These are phyloP conservation scores for Noctilio leporinus DNA, from an alignment of 2,113 vertebrate species.

Conservation along the genomic window DNA sequence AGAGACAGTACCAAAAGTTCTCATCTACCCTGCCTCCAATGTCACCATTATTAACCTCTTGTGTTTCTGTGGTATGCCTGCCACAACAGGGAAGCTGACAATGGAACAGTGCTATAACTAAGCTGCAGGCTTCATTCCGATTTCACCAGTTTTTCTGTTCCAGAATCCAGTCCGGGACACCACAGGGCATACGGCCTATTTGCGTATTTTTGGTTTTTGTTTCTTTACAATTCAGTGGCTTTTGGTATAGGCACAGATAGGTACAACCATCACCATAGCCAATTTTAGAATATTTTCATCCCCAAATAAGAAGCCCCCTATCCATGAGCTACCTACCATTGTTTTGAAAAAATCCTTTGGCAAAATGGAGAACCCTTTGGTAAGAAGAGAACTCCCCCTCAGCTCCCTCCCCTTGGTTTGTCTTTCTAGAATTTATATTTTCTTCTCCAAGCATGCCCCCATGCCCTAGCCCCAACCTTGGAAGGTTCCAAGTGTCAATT, in stretches of 20 bases:
- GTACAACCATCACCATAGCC: not conserved
- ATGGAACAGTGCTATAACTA: fast-evolving
- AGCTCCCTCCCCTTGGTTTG: too few relatives aligned
- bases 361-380: not conserved
- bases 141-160: not conserved
- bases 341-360: not conserved
- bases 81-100: not conserved
- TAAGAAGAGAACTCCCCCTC: not conserved
- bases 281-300: not conserved
- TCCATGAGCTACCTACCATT: fast-evolving
- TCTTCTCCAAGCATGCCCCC: not conserved
- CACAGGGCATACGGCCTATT: fast-evolving
- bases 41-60: not conserved
- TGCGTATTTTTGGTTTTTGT: too few relatives aligned
- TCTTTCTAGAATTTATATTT: not conserved
- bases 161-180: not conserved
- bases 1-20: not conserved
- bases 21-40: not conserved
- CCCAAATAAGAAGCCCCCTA: not conserved
- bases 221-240: not conserved
- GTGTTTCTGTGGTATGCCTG: fast-evolving
- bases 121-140: not conserved
- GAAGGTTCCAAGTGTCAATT: not conserved
- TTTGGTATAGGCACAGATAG: not conserved
- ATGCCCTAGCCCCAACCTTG: not conserved